Base-by-base conservation (phyloP, 2,888 invertebrate genomes). In the Xestia c-nigrum region DNA sequence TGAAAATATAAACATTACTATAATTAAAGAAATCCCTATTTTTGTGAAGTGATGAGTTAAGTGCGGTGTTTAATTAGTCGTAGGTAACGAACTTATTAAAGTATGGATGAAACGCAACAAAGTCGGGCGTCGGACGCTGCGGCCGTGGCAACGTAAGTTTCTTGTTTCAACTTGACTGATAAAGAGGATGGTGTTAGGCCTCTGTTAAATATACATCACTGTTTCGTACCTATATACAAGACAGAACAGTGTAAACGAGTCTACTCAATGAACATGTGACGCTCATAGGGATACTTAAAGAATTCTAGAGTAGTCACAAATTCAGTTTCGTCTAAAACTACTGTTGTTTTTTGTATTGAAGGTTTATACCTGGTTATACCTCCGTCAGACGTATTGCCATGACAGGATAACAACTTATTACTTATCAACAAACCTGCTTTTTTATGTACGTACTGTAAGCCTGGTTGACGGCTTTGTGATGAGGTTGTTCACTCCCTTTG, bases 31-130 rank as follows among this genome's bases (percentile, higher is more conserved):
- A 52, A 38, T 47, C 43, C 3, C 21, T 63, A 59, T 63, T 24
- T 75, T 47, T 66, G 31, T 78, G 50, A 50, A 74, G 77, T 81
- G 68, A 82, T 81, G 78, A 78, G 38, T 74, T 77, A 69, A 74
- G 57, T 79, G 67, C 40, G 12, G 47, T 50, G 21, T 77, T 64
- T 72, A 65, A 66, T 76, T 70, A 79, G 9, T 2, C 43, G 3
- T 71, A 70, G 14, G 52, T 76, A 65, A 55, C 7, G 46, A 75
- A n/a, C n/a, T 70, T 64, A 31, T 31, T 75, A 91, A 83, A 85
- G n/a, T n/a, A 95, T 95, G 95, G 95, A 95, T 80, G 94, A 94
- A 21, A 93, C 94, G 10, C 92, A 93, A 55, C 90, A 89, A 71
- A 93, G 89, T 66, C 91, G 92, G 47, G 78, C 85, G 24, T 92